Percentiles rank a stretch among this genome's conserved stretches.
These are phyloP conservation scores for Bothrops jararaca DNA, from an alignment of 2,113 vertebrate species.

Conservation along the genomic window DNA sequence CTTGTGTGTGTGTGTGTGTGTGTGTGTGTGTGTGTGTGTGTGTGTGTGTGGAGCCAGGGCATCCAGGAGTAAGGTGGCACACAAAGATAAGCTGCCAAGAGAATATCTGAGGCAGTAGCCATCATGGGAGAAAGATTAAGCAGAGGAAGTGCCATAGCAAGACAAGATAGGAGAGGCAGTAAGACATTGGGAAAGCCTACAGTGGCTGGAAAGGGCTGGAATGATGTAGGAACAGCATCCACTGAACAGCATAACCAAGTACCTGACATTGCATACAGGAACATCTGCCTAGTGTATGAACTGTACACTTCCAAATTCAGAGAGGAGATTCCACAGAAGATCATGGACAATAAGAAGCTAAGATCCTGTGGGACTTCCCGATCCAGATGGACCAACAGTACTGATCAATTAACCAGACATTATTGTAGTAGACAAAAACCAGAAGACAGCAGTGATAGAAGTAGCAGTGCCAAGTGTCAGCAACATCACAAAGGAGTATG, in stretches of 20 bases:
- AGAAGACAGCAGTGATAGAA: neutral
- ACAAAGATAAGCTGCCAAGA: neutral
- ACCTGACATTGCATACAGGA: neutral
- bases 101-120: neutral
- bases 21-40: too few relatives aligned
- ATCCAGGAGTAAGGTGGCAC: neutral
- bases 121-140: neutral
- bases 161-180: neutral
- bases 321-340: neutral
- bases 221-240: neutral
- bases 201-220: neutral
- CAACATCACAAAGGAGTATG: neutral
- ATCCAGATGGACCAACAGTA: neutral
- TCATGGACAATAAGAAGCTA: neutral
- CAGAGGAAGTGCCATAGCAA: neutral
- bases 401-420: neutral
- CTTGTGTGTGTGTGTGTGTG: too few relatives aligned
- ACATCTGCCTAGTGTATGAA: neutral
- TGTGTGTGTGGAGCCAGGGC: neutral
- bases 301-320: neutral
- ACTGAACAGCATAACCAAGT: neutral
- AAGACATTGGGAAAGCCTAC: neutral
- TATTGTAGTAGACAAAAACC: neutral
- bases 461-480: neutral
- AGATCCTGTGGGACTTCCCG: too few relatives aligned